Base-by-base conservation (phyloP, 1,140 invertebrate species). In the Eumaeus atala region DNA sequence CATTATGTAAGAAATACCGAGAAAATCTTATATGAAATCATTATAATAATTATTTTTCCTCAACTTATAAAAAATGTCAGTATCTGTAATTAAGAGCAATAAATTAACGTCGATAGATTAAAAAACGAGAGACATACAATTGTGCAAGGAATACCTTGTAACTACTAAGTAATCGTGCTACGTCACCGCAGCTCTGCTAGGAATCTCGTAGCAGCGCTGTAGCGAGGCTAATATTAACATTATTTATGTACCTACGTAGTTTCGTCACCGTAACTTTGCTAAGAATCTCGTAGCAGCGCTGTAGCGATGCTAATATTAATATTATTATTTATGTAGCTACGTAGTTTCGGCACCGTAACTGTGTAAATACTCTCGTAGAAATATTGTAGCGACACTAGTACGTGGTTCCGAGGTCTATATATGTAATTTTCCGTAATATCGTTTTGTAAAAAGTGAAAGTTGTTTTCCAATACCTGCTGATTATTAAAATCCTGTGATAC, bases 401-500 rank as follows among this genome's bases (percentile, higher is more conserved):
- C 38, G 38, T 40, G 14, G 38, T 40, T 7, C n/a, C n/a, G n/a
- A n/a, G n/a, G n/a, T n/a, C n/a, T n/a, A n/a, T n/a, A n/a, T n/a
- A n/a, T n/a, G n/a, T n/a, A n/a, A n/a, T n/a, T n/a, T 40, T 40
- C 8, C 11, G 1, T 40, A 7, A 12, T 14, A 40, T 11, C 8
- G 12, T 28, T 34, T 17, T 33, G 18, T 35, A 35, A 36, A 51
- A 37, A 34, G 57, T 34, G 69, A 62, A 62, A 70, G 56, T 57
- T 70, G 66, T 17, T 18, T 44, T 44, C 17, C 14, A 16, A 44
- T 14, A 44, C 40, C 40, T 16, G 40, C 40, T 44, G 40, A 44
- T 44, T 44, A 44, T 44, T 17, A 44, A 44, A 44, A 44, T 74
- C 74, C 74, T 80, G 77, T 83, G 79, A 83, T 83, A 83, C 74